These are phyloP conservation scores for Pogonophryne albipinna DNA, from an alignment of 2,797 vertebrate species.

Conservation along the genomic window DNA sequence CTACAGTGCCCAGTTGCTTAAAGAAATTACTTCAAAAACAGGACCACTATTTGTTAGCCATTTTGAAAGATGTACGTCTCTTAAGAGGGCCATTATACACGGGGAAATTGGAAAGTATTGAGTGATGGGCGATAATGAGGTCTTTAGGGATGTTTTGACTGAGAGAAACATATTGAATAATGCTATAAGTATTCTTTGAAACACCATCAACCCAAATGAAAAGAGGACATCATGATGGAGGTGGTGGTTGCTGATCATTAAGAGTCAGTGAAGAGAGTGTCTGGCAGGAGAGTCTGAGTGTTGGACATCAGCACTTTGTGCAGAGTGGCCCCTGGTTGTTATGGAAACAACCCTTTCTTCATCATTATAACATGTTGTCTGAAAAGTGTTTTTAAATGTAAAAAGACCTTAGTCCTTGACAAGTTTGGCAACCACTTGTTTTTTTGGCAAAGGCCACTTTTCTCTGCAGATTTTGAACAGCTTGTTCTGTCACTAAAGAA, in stretches of 20 bases:
- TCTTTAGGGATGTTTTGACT: background rate
- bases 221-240: background rate
- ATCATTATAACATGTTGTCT: conserved; percentile 19
- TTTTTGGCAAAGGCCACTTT: background rate
- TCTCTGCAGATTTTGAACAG: background rate
- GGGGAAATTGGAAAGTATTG: too few species aligned
- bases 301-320: conserved; percentile 27
- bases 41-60: background rate
- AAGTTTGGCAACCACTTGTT: background rate
- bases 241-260: background rate
- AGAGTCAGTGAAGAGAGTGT: conserved; percentile 13
- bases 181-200: background rate
- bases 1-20: background rate
- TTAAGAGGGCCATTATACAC: background rate
- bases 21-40: background rate
- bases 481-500: background rate
- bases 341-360: conserved; percentile 53
- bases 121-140: background rate
- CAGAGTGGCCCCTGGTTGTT: conserved; percentile 50
- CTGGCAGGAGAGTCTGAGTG: conserved; percentile 25
- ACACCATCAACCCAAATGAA: background rate
- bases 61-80: background rate
- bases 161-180: background rate
- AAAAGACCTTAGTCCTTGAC: conserved; percentile 15
- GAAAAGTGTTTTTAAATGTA: conserved; percentile 3